Conservation (phyloP, 2,797 vertebrate species). For the Peromyscus aztecus region DNA sequence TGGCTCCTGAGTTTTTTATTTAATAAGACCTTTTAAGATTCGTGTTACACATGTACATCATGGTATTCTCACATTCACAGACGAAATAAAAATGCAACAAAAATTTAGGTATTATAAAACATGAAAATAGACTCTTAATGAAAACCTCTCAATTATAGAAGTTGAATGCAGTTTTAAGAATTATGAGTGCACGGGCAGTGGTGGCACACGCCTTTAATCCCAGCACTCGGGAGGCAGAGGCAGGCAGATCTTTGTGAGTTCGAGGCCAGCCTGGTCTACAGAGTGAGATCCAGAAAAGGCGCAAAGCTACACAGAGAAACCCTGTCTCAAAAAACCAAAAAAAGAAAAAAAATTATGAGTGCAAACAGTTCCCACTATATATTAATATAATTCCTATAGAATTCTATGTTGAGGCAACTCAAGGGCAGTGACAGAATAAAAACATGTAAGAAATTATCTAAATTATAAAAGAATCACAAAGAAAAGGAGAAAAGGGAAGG, state of each 20-base stretch:
- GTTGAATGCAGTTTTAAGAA: background rate
- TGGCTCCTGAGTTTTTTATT: too few relatives aligned
- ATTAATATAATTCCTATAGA: background rate
- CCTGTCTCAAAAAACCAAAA: too few relatives aligned
- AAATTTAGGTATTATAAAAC: background rate
- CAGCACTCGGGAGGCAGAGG: too few relatives aligned
- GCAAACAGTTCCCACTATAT: background rate
- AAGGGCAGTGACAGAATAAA: background rate
- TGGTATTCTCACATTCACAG: background rate
- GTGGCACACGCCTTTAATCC: too few relatives aligned
- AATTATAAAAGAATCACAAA: background rate
- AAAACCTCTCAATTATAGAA: background rate
- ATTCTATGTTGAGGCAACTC: background rate
- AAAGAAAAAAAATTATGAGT: conserved; percentile 71
- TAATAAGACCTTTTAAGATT: too few relatives aligned
- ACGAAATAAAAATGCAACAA: background rate
- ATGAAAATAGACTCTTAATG: background rate
- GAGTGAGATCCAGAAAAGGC: too few relatives aligned
- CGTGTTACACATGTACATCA: too few relatives aligned
- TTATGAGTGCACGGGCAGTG: background rate
- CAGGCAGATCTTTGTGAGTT: too few relatives aligned
- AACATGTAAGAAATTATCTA: background rate
- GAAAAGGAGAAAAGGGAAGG: background rate
- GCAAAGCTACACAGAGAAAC: too few relatives aligned
- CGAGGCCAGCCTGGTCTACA: too few relatives aligned